phyloP scores from a whole-genome alignment of 2,113 vertebrate genomes.

The Planiliza haematocheilus region DNA sequence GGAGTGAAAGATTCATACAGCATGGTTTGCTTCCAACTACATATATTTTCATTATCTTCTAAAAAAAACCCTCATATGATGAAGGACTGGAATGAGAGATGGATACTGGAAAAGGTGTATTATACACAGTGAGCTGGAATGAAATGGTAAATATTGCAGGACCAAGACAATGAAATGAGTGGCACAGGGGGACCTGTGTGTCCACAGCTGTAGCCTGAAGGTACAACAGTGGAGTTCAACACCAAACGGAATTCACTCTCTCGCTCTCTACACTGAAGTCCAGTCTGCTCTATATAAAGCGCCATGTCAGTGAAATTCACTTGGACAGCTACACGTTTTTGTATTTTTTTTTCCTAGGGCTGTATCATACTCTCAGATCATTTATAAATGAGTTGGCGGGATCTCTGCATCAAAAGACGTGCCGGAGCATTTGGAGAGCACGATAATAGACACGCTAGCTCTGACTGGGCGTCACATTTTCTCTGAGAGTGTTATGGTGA shows the following conservation, averaged over 20 bases:
- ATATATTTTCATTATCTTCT: too few species aligned
- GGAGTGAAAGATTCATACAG: conserved; percentile 11
- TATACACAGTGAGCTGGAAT: conserved; percentile 44
- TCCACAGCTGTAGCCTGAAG: conserved; percentile 67
- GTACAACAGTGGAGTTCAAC: conserved; percentile 65
- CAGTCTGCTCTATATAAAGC: conserved; percentile 73
- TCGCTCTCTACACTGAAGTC: conserved; percentile 65
- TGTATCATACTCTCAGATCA: conserved; percentile 82
- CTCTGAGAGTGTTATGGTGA: conserved; percentile 34
- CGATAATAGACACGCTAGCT: conserved; percentile 56
- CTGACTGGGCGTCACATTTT: conserved; percentile 32
- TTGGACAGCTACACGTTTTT: conserved; percentile 79
- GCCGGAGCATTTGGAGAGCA: conserved; percentile 57
- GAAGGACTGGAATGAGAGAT: conserved; percentile 1
- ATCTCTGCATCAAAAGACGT: conserved; percentile 71
- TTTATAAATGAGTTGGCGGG: conserved; percentile 84
- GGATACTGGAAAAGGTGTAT: conserved; percentile 27
- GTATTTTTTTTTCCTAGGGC: conserved; percentile 70
- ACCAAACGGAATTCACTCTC: conserved; percentile 64
- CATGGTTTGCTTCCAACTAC: too few species aligned
- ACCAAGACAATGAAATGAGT: conserved; percentile 60
- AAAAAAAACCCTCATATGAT: background rate
- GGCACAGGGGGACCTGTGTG: conserved; percentile 68
- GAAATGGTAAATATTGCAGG: conserved; percentile 62
- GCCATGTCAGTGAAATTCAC: conserved; percentile 75